Base-by-base conservation (phyloP, 2,113 vertebrate species). In the Lucifuga dentata region DNA sequence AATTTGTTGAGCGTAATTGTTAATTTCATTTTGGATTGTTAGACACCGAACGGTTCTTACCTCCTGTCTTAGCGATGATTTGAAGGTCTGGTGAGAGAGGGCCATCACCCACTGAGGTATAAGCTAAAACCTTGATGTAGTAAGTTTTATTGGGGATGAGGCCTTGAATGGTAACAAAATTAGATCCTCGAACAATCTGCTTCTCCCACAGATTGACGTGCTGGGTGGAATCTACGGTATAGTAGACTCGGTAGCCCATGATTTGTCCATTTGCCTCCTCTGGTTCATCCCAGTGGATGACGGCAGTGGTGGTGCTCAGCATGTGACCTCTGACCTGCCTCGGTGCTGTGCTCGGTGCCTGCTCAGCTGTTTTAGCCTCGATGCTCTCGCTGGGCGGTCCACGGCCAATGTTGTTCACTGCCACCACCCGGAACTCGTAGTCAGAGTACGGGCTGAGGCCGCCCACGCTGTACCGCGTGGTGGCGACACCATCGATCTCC, bases 261-360 rank as follows among this genome's bases (percentile, higher is more conserved):
- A 99, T 99, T 89, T 99, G 96, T 8, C 98, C 98, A 20, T 99
- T 99, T 0, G 98, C 95, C 69, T 99, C 98, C 55, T 99, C 97
- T 0, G 98, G 98, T 62, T 99, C 98, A 51, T 99, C 97, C 98
- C 98, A 99, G 73, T 99, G 96, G 38, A 99, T 97, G 63, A 99
- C 90, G 53, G 98, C 98, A 10, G 98, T 99, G 33, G 96, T 98
- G 53, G 96, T 94, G 46, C 98, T 99, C 78, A 99, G 69, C 98
- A 99, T 99, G 12, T 97, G 95, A 0, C 96, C 97, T 45, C 97
- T 93, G 15, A 99, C 97, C 21, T 96, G 97, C 39, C 96, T 91
- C 0, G 98, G 98, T 7, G 97, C 95, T 15, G 97, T 99, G 72
- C 97, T 99, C 2, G 98, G 98, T 0, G 97, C 98, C 86, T 99